Evolutionary conservation across 2,888 invertebrate genomes (phyloP).

Genomic region (Elegia similella): DNA sequence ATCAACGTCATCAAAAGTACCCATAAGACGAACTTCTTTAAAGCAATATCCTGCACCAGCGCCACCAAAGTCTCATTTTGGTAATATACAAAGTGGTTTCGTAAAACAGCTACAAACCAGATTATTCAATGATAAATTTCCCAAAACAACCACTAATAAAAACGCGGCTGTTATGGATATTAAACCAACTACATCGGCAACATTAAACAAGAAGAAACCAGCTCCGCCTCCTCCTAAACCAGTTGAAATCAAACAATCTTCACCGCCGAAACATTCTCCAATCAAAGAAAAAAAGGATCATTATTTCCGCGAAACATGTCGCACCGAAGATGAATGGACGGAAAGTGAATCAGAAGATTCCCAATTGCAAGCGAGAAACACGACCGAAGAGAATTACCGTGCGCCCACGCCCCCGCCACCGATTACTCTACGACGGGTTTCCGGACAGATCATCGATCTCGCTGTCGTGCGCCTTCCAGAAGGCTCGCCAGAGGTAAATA

Average conservation of each 20-base stretch:
- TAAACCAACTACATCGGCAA: conserved; percentile 56
- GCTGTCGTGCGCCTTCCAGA: conserved; percentile 66
- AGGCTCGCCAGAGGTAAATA: conserved; percentile 80
- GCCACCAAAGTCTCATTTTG: conserved; percentile 73
- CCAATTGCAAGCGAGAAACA: conserved; percentile 37
- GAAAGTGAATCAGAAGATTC: conserved; percentile 69
- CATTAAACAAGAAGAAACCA: conserved; percentile 56
- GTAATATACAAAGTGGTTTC: conserved; percentile 70
- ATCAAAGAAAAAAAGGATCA: conserved; percentile 61
- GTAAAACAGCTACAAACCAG: conserved; percentile 74
- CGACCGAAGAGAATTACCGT: conserved; percentile 42
- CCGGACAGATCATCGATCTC: conserved; percentile 72
- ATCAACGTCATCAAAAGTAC: conserved; percentile 64
- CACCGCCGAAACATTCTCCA: conserved; percentile 37
- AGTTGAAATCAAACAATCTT: conserved; percentile 41
- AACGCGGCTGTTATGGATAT: conserved; percentile 35
- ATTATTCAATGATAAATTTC: conserved; percentile 58
- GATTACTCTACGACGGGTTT: conserved; percentile 65
- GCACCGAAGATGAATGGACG: conserved; percentile 84
- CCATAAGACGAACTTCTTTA: conserved; percentile 59
- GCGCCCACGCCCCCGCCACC: conserved; percentile 65
- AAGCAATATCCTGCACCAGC: conserved; percentile 68
- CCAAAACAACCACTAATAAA: conserved; percentile 33
- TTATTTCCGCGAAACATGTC: conserved; percentile 83
- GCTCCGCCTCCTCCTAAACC: conserved; percentile 59